These are phyloP conservation scores for Doris montereyensis DNA, from an alignment of 2,888 invertebrate species.

Conservation along the genomic window DNA sequence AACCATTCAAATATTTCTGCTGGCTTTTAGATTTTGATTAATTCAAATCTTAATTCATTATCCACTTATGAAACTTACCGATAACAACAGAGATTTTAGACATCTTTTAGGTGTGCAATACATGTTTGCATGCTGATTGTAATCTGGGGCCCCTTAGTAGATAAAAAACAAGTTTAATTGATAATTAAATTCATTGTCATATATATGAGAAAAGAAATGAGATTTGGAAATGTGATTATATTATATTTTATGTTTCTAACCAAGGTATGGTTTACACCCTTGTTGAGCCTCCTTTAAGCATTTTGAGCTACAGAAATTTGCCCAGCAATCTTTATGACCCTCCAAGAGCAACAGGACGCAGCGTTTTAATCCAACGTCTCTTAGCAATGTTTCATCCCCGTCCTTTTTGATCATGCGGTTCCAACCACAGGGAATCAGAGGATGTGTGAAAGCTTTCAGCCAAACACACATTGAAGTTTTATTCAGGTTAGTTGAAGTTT, in stretches of 20 bases:
- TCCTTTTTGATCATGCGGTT: slow-evolving; percentile 67
- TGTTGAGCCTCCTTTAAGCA: slow-evolving; percentile 33
- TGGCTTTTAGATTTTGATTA: too few species aligned
- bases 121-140: too few species aligned
- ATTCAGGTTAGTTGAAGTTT: slow-evolving; percentile 71
- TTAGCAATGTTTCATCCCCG: slow-evolving; percentile 69
- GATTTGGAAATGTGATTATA: too few species aligned
- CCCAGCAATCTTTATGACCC: slow-evolving; percentile 67
- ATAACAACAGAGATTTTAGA: too few species aligned
- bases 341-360: slow-evolving; percentile 51
- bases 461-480: slow-evolving; percentile 64
- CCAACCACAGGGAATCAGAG: slow-evolving; percentile 65
- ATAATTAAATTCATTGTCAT: too few species aligned
- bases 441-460: slow-evolving; percentile 64
- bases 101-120: too few species aligned
- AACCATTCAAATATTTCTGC: too few species aligned
- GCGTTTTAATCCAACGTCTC: slow-evolving; percentile 60
- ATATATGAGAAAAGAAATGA: too few species aligned
- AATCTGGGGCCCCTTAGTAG: too few species aligned
- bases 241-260: neutral
- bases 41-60: too few species aligned
- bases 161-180: too few species aligned
- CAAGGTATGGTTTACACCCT: slow-evolving; percentile 44
- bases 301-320: slow-evolving; percentile 36
- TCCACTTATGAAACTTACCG: too few species aligned